phyloP scores from a whole-genome alignment of 1,140 invertebrate species.

The Rhopalosiphum padi region DNA sequence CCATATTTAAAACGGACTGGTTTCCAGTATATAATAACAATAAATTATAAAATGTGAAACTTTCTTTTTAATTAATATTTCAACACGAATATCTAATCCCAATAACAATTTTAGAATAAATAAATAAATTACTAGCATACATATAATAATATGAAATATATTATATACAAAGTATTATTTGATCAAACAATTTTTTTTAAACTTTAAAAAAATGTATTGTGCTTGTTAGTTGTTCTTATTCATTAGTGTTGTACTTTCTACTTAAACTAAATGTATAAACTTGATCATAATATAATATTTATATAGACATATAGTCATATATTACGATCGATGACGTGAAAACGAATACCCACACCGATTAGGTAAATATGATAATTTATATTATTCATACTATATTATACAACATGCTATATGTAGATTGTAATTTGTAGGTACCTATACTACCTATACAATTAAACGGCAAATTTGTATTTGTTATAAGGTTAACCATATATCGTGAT shows the following conservation, averaged over 20 bases:
- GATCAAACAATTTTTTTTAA: background rate
- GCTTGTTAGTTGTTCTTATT: background rate
- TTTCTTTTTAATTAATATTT: constrained; percentile 22
- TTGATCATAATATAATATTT: too few relatives aligned
- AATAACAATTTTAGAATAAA: background rate
- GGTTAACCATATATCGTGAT: background rate
- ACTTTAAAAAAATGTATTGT: too few relatives aligned
- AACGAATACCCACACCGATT: too few relatives aligned
- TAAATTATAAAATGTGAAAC: background rate
- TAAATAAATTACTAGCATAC: background rate
- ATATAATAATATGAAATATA: background rate
- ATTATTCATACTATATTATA: too few relatives aligned
- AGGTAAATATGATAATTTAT: too few relatives aligned
- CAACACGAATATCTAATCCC: background rate
- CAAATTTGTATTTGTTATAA: background rate
- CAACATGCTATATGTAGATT: too few relatives aligned
- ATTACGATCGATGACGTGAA: too few relatives aligned
- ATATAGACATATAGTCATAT: too few relatives aligned
- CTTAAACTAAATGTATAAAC: too few relatives aligned
- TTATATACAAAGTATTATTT: background rate
- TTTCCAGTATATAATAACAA: background rate
- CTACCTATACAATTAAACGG: background rate
- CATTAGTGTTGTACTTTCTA: too few relatives aligned
- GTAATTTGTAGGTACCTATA: background rate
- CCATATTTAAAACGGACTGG: background rate